Evolutionary conservation across 2,888 invertebrate species (phyloP).

Genomic region (Bruchidius siliquastri): DNA sequence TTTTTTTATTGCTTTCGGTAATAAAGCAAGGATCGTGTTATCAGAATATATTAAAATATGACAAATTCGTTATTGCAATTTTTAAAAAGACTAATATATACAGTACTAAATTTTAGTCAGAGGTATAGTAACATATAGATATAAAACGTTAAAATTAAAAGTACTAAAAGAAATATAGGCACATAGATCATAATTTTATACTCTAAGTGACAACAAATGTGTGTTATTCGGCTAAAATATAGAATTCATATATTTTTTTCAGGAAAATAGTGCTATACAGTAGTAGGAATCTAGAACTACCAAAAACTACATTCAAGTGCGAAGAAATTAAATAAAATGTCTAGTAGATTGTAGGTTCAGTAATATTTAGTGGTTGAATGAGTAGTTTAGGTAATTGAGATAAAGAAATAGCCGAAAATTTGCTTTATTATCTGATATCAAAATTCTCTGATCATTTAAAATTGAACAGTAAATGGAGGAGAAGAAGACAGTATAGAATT

Average conservation of each 20-base stretch:
- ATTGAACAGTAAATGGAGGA: no score
- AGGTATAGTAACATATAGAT: background rate
- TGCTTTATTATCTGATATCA: no score
- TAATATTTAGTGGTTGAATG: no score
- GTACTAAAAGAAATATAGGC: slow-evolving; percentile 12
- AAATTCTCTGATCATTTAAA: no score
- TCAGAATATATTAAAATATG: background rate
- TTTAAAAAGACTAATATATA: slow-evolving; percentile 1
- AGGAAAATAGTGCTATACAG: background rate
- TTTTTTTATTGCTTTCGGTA: background rate
- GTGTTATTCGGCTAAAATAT: background rate
- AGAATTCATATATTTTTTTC: background rate
- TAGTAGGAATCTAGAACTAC: background rate
- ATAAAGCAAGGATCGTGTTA: background rate
- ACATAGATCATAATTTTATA: slow-evolving; percentile 12
- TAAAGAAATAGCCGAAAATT: no score
- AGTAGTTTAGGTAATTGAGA: no score
- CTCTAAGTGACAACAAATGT: background rate
- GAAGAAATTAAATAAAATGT: background rate
- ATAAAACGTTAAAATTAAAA: background rate
- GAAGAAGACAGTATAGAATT: no score
- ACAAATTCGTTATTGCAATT: background rate
- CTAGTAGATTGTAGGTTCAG: no score
- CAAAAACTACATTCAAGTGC: background rate
- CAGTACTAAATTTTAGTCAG: background rate